Evolutionary conservation across 2,888 invertebrate genomes (phyloP), one percentile per base, ranked within the genome.

Genomic region (Abscondita cerata): DNA sequence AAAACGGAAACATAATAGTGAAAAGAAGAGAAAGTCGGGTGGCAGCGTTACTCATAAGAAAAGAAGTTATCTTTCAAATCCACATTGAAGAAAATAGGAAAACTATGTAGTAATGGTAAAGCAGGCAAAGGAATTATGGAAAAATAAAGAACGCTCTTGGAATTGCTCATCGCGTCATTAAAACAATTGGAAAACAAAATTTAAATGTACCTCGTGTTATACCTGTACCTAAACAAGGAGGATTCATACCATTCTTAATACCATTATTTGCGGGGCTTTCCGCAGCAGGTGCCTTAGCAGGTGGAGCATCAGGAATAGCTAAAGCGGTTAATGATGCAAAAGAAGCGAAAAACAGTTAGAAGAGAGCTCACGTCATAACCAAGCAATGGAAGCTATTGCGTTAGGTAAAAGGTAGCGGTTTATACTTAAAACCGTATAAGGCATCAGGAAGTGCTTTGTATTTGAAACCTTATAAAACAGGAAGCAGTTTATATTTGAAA

Each of bases 251-350:
- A 2, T 59, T 77, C 13, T 46, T 34, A 31, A 66, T 78, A 34
- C 76, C 76, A 1, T 66, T 79, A 18, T 76, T 78, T 70, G 76
- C 77, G 0, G 76, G 74, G 4, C 57, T 75, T 1, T 68, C 57
- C 2, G 70, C 71, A 5, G 20, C 68, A 4, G 71, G 70, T 1
- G 64, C 69, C 6, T 33, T 73, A 6, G 31, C 60, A 8, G 71
- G 69, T 8, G 72, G 71, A 8, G 71, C 67, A 3, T 64, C 68
- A 12, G 66, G 64, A 6, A 63, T 74, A 36, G 68, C 66, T 1
- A 71, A 70, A 62, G 70, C 72, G 16, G 66, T 72, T 8, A 73
- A 68, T 13, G 61, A 66, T 41, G 70, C 70, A 9, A 69, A 66
- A 13, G 52, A 59, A 15, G 70, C 70, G 2, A 60, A 70, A 52